Evolutionary conservation across 2,113 vertebrate genomes (phyloP).

Genomic region (Dendropsophus ebraccatus): DNA sequence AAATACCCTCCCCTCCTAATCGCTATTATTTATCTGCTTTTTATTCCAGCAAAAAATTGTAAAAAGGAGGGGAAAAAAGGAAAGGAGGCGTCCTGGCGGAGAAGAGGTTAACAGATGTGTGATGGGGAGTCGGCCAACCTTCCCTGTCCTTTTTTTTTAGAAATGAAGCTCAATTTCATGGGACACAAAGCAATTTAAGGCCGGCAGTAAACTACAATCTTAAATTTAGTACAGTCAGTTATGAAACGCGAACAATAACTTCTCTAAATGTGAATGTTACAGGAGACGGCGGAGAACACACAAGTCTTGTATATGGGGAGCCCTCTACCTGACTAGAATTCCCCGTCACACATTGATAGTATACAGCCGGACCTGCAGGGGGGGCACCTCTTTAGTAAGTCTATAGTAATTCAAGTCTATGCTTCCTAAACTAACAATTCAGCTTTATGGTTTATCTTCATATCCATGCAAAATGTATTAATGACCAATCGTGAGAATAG

Average conservation of each 20-base stretch:
- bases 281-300: constrained; percentile 46
- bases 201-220: constrained; percentile 53
- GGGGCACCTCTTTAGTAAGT: too few relatives aligned
- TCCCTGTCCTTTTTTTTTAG: constrained; percentile 41
- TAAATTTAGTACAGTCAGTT: constrained; percentile 56
- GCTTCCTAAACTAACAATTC: too few relatives aligned
- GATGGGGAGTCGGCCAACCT: constrained; percentile 36
- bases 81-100: not conserved
- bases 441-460: too few relatives aligned
- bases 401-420: too few relatives aligned
- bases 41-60: too few relatives aligned
- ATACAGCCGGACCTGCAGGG: too few relatives aligned
- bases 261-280: constrained; percentile 57
- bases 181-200: constrained; percentile 58
- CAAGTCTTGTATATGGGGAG: constrained; percentile 37
- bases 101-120: constrained; percentile 34
- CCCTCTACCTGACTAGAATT: constrained; percentile 52
- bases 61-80: too few relatives aligned
- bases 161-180: constrained; percentile 58
- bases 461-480: too few relatives aligned
- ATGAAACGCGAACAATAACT: constrained; percentile 58
- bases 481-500: too few relatives aligned
- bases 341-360: constrained; percentile 7
- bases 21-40: too few relatives aligned
- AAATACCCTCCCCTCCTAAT: too few relatives aligned